Evolutionary conservation across 1,140 invertebrate species (phyloP).

Genomic region (Hydropsyche tenuis): DNA sequence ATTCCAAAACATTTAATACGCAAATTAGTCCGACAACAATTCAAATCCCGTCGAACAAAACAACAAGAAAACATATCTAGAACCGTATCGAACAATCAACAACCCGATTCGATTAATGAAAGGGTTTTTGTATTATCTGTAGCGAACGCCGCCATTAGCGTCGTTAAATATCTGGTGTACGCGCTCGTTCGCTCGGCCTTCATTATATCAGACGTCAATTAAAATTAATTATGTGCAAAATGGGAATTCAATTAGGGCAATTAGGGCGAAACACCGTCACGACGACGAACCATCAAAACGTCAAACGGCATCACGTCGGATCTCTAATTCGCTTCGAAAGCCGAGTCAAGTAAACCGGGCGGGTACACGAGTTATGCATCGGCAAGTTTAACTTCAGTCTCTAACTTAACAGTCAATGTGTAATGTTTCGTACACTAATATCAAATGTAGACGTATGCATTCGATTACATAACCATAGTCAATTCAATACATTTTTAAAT

Average conservation of each 20-base stretch:
- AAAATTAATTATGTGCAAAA: slow-evolving; percentile 34
- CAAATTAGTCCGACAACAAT: too few species aligned
- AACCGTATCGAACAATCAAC: too few species aligned
- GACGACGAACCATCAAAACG: slow-evolving; percentile 25
- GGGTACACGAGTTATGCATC: background rate
- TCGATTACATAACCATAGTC: too few species aligned
- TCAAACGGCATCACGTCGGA: slow-evolving; percentile 25
- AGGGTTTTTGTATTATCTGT: slow-evolving; percentile 18
- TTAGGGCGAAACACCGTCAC: slow-evolving; percentile 20
- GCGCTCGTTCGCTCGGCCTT: background rate
- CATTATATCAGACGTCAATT: slow-evolving; percentile 29
- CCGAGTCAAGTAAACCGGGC: background rate
- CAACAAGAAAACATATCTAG: too few species aligned
- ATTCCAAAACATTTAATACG: too few species aligned
- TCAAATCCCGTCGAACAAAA: too few species aligned
- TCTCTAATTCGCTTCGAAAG: slow-evolving; percentile 7
- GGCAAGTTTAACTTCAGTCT: background rate
- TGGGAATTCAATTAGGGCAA: slow-evolving; percentile 35
- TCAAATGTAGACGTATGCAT: background rate
- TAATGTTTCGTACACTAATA: background rate
- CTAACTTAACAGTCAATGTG: background rate
- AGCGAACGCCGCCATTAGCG: slow-evolving; percentile 20
- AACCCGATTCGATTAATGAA: background rate
- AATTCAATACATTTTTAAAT: too few species aligned
- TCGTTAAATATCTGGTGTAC: slow-evolving; percentile 6